Conservation (phyloP, 2,113 vertebrate species). For the Hymenochirus boettgeri region DNA sequence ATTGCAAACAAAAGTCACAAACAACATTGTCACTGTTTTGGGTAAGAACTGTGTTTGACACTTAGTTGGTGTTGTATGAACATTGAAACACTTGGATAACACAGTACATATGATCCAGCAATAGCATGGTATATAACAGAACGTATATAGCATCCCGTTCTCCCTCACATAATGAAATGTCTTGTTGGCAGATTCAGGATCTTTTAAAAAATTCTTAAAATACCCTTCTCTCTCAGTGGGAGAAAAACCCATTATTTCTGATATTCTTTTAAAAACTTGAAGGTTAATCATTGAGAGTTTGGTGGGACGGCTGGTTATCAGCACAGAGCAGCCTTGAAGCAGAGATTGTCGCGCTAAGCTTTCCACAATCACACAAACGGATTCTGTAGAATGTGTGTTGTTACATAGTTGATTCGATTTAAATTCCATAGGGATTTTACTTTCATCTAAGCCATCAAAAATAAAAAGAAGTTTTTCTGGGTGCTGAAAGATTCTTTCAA, state of each 20-base stretch:
- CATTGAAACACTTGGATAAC: neutral
- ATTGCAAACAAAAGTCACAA: slow-evolving; percentile 45
- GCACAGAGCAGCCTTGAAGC: slow-evolving; percentile 54
- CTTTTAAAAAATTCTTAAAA: slow-evolving; percentile 50
- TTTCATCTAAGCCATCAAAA: slow-evolving; percentile 62
- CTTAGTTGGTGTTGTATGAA: neutral
- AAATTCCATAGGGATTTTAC: slow-evolving; percentile 44
- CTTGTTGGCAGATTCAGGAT: slow-evolving; percentile 34
- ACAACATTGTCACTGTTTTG: slow-evolving; percentile 62
- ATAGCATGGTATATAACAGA: slow-evolving; percentile 58
- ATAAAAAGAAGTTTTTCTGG: slow-evolving; percentile 58
- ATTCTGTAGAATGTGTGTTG: slow-evolving; percentile 34
- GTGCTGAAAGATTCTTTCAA: slow-evolving; percentile 41
- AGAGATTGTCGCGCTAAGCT: slow-evolving; percentile 58
- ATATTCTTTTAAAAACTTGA: slow-evolving; percentile 17
- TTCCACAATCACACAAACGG: slow-evolving; percentile 47
- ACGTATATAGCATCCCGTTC: slow-evolving; percentile 55
- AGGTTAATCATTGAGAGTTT: slow-evolving; percentile 26
- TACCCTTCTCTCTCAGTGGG: slow-evolving; percentile 55
- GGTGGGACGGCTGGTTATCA: slow-evolving; percentile 51
- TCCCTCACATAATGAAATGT: slow-evolving; percentile 53
- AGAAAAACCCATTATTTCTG: slow-evolving; percentile 59
- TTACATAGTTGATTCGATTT: slow-evolving; percentile 34
- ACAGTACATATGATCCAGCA: slow-evolving; percentile 53
- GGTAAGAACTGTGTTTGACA: slow-evolving; percentile 38